Percentiles rank a stretch among this genome's conserved stretches.
Conservation (phyloP, 64 coral and sea anemone genomes). For the Montipora foliosa region DNA sequence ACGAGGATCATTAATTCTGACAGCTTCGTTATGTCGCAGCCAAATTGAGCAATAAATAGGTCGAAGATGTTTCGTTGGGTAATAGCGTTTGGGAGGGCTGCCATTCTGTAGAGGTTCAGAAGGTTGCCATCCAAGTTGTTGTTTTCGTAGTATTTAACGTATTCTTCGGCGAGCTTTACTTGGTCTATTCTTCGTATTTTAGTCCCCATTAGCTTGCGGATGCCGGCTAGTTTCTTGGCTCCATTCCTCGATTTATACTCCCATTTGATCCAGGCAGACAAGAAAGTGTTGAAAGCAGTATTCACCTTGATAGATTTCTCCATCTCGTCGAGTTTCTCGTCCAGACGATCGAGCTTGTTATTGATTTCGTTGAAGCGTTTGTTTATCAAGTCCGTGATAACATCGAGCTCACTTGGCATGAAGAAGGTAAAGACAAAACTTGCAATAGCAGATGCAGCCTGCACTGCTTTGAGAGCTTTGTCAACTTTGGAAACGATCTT, state of each 20-base stretch:
- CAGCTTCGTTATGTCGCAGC: constrained; percentile 30
- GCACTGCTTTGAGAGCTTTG: constrained; percentile 1
- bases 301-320: constrained; percentile 24
- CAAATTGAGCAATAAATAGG: constrained; percentile 4
- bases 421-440: constrained; percentile 30
- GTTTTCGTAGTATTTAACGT: constrained; percentile 23
- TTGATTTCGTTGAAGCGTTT: constrained; percentile 11
- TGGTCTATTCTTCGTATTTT: constrained; percentile 38
- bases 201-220: constrained; percentile 8
- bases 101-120: constrained; percentile 15
- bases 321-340: constrained; percentile 19
- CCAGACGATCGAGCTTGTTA: constrained; percentile 1
- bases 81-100: background rate
- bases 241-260: constrained; percentile 17
- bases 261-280: constrained; percentile 22
- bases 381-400: constrained; percentile 14
- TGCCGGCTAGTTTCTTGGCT: background rate
- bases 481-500: constrained; percentile 37
- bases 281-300: constrained; percentile 7
- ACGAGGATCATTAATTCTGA: constrained; percentile 20
- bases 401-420: constrained; percentile 23
- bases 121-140: constrained; percentile 25
- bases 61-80: constrained; percentile 31
- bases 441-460: constrained; percentile 18
- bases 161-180: constrained; percentile 39